Conservation (phyloP, 2,797 vertebrate species). For the Anabacerthia variegaticeps region DNA sequence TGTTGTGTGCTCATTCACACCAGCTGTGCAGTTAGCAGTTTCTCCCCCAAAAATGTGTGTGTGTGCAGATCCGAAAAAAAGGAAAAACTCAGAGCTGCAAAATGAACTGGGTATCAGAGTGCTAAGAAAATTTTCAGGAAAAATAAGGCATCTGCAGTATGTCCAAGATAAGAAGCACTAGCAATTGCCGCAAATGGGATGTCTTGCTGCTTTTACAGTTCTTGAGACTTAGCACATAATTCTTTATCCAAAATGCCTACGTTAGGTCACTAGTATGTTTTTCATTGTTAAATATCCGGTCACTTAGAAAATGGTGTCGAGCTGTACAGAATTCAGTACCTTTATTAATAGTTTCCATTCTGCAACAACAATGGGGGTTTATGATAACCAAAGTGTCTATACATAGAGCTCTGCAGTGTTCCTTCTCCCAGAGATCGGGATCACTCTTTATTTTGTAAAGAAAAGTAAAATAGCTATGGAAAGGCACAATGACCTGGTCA, state of each 20-base stretch:
- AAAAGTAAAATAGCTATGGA: neutral
- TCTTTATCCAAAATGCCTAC: neutral
- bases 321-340: neutral
- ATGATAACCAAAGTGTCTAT: neutral
- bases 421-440: neutral
- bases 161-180: neutral
- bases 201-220: neutral
- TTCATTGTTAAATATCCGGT: neutral
- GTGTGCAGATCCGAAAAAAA: neutral
- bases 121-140: neutral
- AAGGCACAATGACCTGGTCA: neutral
- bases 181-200: neutral
- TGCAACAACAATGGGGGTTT: neutral
- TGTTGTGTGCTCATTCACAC: accelerated
- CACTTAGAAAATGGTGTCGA: neutral
- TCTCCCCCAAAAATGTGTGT: neutral
- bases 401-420: neutral
- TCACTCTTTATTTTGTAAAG: neutral
- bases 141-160: neutral
- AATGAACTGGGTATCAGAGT: neutral
- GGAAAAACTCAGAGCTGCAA: neutral
- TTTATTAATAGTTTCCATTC: neutral
- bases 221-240: neutral
- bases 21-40: neutral
- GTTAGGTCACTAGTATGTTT: neutral